Conservation (phyloP, 2,888 invertebrate genomes). For the Abscondita cerata region DNA sequence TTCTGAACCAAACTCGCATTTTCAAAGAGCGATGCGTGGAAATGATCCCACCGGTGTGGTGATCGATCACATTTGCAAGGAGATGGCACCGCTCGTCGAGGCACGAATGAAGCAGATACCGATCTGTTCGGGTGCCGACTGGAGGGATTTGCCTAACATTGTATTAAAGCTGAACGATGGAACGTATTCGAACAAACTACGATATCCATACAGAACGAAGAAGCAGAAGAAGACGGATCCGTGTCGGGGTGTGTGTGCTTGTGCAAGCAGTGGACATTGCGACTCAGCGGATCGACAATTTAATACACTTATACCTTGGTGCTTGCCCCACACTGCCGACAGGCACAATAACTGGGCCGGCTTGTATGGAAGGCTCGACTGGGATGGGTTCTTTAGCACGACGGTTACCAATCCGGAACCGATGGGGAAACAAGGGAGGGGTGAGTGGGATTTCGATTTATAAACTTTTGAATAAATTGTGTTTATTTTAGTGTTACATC, state of each 20-base stretch:
- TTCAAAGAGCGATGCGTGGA: slow-evolving; percentile 74
- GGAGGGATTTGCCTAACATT: slow-evolving; percentile 86
- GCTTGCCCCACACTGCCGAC: slow-evolving; percentile 85
- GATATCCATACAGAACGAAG: slow-evolving; percentile 62
- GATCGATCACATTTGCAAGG: slow-evolving; percentile 83
- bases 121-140: slow-evolving; percentile 77
- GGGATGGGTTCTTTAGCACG: slow-evolving; percentile 86
- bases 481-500: slow-evolving; percentile 77
- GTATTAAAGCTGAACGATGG: slow-evolving; percentile 75
- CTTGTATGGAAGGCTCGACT: slow-evolving; percentile 80
- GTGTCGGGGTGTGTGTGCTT: slow-evolving; percentile 79
- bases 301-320: slow-evolving; percentile 88
- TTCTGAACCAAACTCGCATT: slow-evolving; percentile 74
- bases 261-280: slow-evolving; percentile 71
- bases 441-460: too few relatives aligned
- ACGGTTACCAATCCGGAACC: slow-evolving; percentile 88
- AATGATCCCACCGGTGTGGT: slow-evolving; percentile 39
- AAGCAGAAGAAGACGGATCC: slow-evolving; percentile 60
- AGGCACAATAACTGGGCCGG: slow-evolving; percentile 88
- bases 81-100: slow-evolving; percentile 81
- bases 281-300: slow-evolving; percentile 76
- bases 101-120: slow-evolving; percentile 81
- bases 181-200: slow-evolving; percentile 66
- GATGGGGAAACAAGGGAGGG: slow-evolving; percentile 87
- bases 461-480: background rate